phyloP scores from a whole-genome alignment of 2,888 invertebrate species.

The Timema podura region DNA sequence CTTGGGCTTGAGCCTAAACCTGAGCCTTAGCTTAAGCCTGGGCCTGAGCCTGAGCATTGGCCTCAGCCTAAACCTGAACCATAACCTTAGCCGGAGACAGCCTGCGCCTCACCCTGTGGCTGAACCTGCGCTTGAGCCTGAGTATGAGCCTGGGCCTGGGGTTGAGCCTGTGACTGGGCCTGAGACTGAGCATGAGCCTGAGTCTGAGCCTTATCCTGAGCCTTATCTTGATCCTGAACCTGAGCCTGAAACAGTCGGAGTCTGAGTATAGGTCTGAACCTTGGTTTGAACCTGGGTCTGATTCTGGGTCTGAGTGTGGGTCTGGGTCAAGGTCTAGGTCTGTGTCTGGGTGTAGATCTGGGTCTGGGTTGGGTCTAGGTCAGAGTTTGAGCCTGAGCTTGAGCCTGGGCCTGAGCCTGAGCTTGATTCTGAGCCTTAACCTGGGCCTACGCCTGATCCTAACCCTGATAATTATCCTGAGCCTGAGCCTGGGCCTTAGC shows the following conservation, averaged over 20 bases:
- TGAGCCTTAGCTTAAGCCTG: constrained; percentile 13
- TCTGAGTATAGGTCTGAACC: background rate
- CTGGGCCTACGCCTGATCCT: constrained; percentile 30
- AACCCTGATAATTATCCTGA: constrained; percentile 17
- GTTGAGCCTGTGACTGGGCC: constrained; percentile 31
- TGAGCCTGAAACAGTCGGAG: background rate
- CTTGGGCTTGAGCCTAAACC: constrained; percentile 29
- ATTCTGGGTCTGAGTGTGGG: constrained; percentile 23
- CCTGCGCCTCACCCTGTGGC: constrained; percentile 24
- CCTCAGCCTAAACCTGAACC: background rate
- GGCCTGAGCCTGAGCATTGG: background rate
- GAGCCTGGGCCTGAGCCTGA: constrained; percentile 33
- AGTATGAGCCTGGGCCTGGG: constrained; percentile 31
- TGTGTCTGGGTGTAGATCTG: background rate
- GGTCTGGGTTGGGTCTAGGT: background rate
- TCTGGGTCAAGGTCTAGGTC: constrained; percentile 29
- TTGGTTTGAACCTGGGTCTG: background rate
- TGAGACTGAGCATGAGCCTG: background rate
- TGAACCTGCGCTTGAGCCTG: constrained; percentile 27
- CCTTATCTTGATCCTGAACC: background rate
- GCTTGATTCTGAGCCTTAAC: constrained; percentile 34
- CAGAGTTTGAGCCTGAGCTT: constrained; percentile 33
- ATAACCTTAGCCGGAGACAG: background rate
- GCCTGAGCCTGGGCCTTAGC: background rate
- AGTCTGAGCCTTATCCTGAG: background rate